Conservation (phyloP, 2,113 vertebrate species). For the Fulica atra region DNA sequence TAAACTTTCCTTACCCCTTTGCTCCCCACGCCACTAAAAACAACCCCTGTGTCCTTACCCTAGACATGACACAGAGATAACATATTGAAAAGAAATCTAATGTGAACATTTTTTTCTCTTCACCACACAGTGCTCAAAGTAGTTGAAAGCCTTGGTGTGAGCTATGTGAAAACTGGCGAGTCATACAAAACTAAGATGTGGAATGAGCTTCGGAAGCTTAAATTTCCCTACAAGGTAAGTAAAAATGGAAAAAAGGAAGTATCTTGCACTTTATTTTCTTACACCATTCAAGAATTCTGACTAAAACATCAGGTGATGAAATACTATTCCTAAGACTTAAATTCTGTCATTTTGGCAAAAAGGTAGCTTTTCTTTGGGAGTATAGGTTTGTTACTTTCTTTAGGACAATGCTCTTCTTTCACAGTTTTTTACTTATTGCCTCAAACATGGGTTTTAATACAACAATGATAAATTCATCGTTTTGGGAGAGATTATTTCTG, state of each 20-base stretch:
- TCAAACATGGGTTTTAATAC: not conserved
- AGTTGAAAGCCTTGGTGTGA: conserved; percentile 90
- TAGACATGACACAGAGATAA: no score
- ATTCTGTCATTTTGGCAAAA: not conserved
- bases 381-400: not conserved
- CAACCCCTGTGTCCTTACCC: not conserved
- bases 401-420: not conserved
- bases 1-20: not conserved
- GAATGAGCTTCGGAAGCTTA: conserved; percentile 75
- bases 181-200: conserved; percentile 79
- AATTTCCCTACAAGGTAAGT: conserved; percentile 85
- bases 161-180: conserved; percentile 72
- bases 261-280: not conserved
- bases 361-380: not conserved
- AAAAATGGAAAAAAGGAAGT: not conserved
- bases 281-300: not conserved
- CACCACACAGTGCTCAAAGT: conserved; percentile 86
- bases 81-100: not conserved
- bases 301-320: not conserved
- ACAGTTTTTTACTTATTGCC: not conserved
- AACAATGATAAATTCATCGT: not conserved
- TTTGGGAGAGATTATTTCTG: not conserved
- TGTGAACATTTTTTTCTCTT: not conserved
- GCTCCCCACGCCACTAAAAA: not conserved
- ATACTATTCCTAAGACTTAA: not conserved